Base-by-base conservation (phyloP, 2,797 vertebrate species). In the Phylloscopus collybita region DNA sequence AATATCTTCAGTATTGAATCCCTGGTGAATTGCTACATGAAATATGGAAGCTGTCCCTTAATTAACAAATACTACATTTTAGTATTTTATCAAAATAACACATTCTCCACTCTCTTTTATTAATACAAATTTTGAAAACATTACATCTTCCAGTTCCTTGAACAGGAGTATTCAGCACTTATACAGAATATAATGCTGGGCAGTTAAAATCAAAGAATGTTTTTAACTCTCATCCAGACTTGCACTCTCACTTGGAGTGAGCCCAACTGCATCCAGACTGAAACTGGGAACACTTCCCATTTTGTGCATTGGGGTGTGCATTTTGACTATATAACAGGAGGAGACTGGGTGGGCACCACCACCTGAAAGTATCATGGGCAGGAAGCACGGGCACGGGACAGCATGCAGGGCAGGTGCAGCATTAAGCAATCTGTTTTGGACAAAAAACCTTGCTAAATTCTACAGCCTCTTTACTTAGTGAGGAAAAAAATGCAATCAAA, bases 1-100 rank as follows among this genome's bases (percentile, higher is more conserved):
- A 69, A 80, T 70, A 36, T 49, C 51, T 91, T 95, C 61, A 71
- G 56, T 64, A 84, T 57, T 66, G 69, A 93, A 93, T 73, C n/a
- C 42, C 32, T 71, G 53, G 64, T 5, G 7, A 90, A 93, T 66
- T 79, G 23, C 42, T 67, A 59, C 10, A 66, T 23, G 18, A 94
- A 93, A 88, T 53, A 88, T 25, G 22, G 70, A 94, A 92, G 36
- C 26, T 75, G 50, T 42, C 53, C 47, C 36, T 71, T n/a, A 92
- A 73, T 62, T 27, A 80, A 85, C 61, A 87, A 92, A 96, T 54
- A 76, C 3, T 38, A 6, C 30, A 64, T 73, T 85, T 94, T 25
- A 89, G 40, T 61, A 59, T 71, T 81, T 57, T 69, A 72, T 61
- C 54, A 90, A 92, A 95, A 82, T n/a, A 89, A 56, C 16, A 47